Percentiles rank a stretch among this genome's conserved stretches.
These are phyloP conservation scores for Protonibea diacanthus DNA, from an alignment of 2,797 vertebrate genomes.

Conservation along the genomic window DNA sequence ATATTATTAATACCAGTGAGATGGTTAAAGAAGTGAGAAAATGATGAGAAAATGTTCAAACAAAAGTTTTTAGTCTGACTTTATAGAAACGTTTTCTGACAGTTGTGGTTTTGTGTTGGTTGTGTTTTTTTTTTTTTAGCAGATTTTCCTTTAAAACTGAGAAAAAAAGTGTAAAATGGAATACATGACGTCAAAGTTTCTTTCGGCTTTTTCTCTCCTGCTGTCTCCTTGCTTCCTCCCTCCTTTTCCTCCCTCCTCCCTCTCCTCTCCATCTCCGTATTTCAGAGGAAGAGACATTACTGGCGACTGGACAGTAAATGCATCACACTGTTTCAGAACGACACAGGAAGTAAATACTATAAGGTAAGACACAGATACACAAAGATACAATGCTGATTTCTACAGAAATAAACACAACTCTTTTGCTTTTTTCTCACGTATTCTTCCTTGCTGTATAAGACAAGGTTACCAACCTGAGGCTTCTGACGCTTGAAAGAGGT, in stretches of 20 bases:
- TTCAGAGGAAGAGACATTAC: constrained; percentile 95
- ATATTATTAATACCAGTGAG: neutral
- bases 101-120: neutral
- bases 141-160: too few species aligned
- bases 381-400: neutral
- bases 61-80: constrained; percentile 2
- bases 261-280: constrained; percentile 8
- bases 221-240: too few species aligned
- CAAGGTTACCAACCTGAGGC: too few species aligned
- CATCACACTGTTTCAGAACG: constrained; percentile 96
- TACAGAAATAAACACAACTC: too few species aligned
- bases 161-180: too few species aligned
- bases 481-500: too few species aligned
- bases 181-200: too few species aligned
- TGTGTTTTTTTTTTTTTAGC: neutral
- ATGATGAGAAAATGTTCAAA: neutral
- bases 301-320: constrained; percentile 99
- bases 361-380: constrained; percentile 92
- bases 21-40: neutral
- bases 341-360: constrained; percentile 97
- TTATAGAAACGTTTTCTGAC: neutral
- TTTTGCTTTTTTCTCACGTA: too few species aligned
- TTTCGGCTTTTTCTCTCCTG: neutral
- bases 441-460: too few species aligned
- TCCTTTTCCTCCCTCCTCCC: neutral